phyloP scores from a whole-genome alignment of 2,113 vertebrate species.

The Cepphus grylle region DNA sequence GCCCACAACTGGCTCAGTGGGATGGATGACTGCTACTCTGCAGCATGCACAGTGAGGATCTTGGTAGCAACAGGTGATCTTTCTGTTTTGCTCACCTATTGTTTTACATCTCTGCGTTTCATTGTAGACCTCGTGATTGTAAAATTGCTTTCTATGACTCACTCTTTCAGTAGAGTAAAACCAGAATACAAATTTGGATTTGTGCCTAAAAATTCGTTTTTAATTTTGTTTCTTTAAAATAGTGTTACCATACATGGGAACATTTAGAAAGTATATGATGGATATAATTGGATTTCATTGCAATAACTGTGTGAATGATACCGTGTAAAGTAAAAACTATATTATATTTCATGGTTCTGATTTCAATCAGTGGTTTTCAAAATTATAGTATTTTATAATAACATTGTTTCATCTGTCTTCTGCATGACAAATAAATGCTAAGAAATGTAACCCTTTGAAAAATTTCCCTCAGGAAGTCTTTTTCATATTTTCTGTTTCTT shows the following conservation, averaged over 20 bases:
- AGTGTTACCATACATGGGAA: not conserved
- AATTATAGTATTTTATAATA: not conserved
- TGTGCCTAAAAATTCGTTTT: not conserved
- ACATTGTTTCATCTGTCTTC: not conserved
- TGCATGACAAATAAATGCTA: not conserved
- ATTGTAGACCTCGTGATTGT: not conserved
- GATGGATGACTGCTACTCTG: not conserved
- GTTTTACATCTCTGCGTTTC: not conserved
- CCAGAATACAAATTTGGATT: not conserved
- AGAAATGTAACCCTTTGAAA: not conserved
- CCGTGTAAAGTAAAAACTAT: not conserved
- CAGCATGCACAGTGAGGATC: not conserved
- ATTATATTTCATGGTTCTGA: conserved; percentile 39
- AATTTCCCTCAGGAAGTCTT: not conserved
- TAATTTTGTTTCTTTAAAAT: not conserved
- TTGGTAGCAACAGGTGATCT: not conserved
- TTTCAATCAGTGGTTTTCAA: not conserved
- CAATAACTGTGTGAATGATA: not conserved
- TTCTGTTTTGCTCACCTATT: not conserved
- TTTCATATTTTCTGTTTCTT: not conserved
- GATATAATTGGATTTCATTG: conserved; percentile 25
- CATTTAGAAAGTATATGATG: not conserved
- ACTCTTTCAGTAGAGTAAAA: not conserved
- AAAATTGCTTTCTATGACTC: not conserved
- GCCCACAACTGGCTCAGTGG: not conserved